Base-by-base conservation (phyloP, 2,797 vertebrate species). In the Gobionotothen gibberifrons region DNA sequence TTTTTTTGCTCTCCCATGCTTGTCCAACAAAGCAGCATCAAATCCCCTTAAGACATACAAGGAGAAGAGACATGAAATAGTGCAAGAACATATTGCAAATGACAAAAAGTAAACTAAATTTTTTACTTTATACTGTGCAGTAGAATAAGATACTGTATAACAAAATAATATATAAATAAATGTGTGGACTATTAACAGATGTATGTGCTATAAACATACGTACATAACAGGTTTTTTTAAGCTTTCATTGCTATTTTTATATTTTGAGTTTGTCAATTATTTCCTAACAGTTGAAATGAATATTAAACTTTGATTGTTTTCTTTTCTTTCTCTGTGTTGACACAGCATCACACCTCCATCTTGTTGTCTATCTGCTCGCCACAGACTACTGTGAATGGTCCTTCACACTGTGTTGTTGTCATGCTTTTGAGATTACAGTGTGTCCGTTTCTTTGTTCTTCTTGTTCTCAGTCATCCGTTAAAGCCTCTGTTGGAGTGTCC, bases 401-500 rank as follows among this genome's bases (percentile, higher is more conserved):
- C 39, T 17, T 66, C 76, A 40, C 47, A 68, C 77, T 61, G 79
- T 69, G 79, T 67, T 74, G 77, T 80, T 82, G 69, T 79, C 75
- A 75, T 80, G 76, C 76, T 15, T 15, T 58, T 46, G 67, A 76
- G 78, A 87, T 90, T 86, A 79, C 76, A 81, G 60, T 79, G 71
- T 67, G 80, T 79, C 85, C 78, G 15, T 76, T 53, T 81, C 81
- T 89, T 85, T 90, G 78, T 88, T 90, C 74, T 40, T 87, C 77
- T 59, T 76, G 72, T 87, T 78, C 72, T 69, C 88, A 89, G 85
- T 89, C 84, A 84, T 88, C 83, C 22, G 78, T 69, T 65, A 90
- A 89, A 81, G 72, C 78, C 51, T 79, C 78, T 67, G 76, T 72
- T 81, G 39, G 61, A 77, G 78, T 85, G 88, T 85, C 72, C 71